Percentiles rank a stretch among this genome's conserved stretches.
phyloP scores from a whole-genome alignment of 2,797 vertebrate genomes.

The Graptemys geographica region DNA sequence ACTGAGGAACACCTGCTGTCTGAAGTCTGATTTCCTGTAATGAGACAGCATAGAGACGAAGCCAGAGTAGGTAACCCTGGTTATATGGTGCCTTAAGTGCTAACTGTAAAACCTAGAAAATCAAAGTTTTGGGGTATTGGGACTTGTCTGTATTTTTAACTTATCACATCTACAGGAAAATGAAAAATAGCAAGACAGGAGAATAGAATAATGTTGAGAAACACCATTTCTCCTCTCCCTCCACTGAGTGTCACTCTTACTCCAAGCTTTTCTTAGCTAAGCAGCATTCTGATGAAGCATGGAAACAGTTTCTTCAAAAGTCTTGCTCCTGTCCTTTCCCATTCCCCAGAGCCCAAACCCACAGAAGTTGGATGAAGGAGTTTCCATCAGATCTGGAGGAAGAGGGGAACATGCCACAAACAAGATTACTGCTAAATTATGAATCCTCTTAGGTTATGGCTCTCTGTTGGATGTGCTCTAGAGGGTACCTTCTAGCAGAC shows the following conservation, averaged over 20 bases:
- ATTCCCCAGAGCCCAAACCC: no score
- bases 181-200: background rate
- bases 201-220: background rate
- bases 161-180: background rate
- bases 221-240: background rate
- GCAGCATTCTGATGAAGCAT: background rate
- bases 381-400: no score
- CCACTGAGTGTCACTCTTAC: constrained; percentile 19
- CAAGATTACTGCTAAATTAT: no score
- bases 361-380: no score
- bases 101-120: background rate
- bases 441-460: no score
- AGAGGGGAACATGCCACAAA: no score
- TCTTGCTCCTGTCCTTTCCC: no score
- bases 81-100: background rate
- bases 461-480: no score
- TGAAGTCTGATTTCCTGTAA: background rate
- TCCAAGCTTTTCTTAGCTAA: background rate
- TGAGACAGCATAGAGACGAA: background rate
- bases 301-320: background rate
- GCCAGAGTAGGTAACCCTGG: background rate
- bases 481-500: no score
- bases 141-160: background rate
- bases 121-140: accelerated
- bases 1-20: background rate